A percentile compares a stretch with the other conserved stretches of the same genome.
Evolutionary conservation across 2,113 vertebrate genomes (phyloP).

Genomic region (Bolborhynchus lineola): DNA sequence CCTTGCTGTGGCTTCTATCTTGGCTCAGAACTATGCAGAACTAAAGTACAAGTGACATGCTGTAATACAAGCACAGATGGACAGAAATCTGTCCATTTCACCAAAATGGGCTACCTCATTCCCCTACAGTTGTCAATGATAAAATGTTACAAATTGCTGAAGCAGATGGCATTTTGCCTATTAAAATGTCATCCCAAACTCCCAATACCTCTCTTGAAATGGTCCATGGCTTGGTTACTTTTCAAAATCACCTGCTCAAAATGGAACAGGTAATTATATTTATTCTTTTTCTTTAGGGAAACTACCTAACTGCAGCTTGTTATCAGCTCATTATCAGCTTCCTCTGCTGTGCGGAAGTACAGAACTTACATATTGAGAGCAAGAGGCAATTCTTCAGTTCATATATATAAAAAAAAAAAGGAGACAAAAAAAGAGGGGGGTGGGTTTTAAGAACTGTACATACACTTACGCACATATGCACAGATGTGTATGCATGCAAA

Average conservation of each 20-base stretch:
- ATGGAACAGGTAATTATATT: neutral
- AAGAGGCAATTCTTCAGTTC: neutral
- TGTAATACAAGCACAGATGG: slow-evolving; percentile 81
- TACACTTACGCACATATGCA: rapidly evolving
- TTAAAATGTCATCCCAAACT: slow-evolving; percentile 55
- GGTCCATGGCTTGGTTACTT: slow-evolving; percentile 26
- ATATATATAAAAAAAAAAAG: neutral
- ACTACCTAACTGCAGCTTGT: neutral
- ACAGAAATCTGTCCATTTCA: slow-evolving; percentile 81
- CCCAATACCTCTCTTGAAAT: slow-evolving; percentile 46
- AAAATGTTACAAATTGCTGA: slow-evolving; percentile 76
- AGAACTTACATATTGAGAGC: neutral
- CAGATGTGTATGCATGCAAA: rapidly evolving
- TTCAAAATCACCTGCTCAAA: slow-evolving; percentile 9
- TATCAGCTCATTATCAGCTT: neutral
- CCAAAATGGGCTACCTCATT: slow-evolving; percentile 71
- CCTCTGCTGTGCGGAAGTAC: neutral
- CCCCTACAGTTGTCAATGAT: slow-evolving; percentile 75
- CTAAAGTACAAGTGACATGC: slow-evolving; percentile 77
- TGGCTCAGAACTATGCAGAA: slow-evolving; percentile 75
- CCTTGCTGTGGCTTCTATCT: slow-evolving; percentile 70
- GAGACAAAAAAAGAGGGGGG: neutral
- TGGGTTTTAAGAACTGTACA: neutral
- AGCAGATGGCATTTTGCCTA: slow-evolving; percentile 78
- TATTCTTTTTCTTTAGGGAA: neutral